Conservation (phyloP, 2,888 invertebrate genomes). For the Fragum fragum region DNA sequence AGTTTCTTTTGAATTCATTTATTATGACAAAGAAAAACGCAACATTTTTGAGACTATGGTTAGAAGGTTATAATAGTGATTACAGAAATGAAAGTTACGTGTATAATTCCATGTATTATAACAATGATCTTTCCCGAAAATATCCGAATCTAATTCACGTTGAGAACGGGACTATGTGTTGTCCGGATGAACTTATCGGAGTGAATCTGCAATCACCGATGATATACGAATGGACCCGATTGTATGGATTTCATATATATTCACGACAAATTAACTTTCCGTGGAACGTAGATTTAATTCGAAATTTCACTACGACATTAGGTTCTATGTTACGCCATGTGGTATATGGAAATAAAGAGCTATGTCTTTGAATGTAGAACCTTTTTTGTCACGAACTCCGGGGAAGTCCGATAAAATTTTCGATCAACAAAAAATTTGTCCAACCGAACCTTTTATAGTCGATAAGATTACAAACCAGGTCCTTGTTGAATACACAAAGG, state of each 20-base stretch:
- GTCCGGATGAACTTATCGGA: slow-evolving; percentile 12
- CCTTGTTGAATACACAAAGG: too few species aligned
- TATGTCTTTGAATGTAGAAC: not conserved
- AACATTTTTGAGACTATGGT: slow-evolving; percentile 39
- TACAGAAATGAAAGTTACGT: slow-evolving; percentile 28
- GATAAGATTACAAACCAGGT: too few species aligned
- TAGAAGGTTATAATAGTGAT: slow-evolving; percentile 35
- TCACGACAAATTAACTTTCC: slow-evolving; percentile 2
- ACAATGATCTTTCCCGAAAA: not conserved
- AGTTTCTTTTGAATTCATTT: slow-evolving; percentile 32
- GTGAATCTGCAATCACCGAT: not conserved
- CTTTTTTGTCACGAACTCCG: too few species aligned
- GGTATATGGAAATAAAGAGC: slow-evolving; percentile 20
- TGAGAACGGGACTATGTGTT: slow-evolving; percentile 22
- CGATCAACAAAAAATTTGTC: too few species aligned
- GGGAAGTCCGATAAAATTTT: too few species aligned
- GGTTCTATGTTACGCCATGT: slow-evolving; percentile 44
- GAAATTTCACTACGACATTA: slow-evolving; percentile 33
- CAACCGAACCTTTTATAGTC: too few species aligned
- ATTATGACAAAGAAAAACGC: slow-evolving; percentile 46
- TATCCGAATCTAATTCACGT: slow-evolving; percentile 21
- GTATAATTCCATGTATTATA: slow-evolving; percentile 42
- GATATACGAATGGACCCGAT: not conserved
- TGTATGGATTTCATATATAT: slow-evolving; percentile 22
- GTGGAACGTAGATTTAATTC: slow-evolving; percentile 11